Conservation (phyloP, 2,888 invertebrate genomes). For the Selenia dentaria region DNA sequence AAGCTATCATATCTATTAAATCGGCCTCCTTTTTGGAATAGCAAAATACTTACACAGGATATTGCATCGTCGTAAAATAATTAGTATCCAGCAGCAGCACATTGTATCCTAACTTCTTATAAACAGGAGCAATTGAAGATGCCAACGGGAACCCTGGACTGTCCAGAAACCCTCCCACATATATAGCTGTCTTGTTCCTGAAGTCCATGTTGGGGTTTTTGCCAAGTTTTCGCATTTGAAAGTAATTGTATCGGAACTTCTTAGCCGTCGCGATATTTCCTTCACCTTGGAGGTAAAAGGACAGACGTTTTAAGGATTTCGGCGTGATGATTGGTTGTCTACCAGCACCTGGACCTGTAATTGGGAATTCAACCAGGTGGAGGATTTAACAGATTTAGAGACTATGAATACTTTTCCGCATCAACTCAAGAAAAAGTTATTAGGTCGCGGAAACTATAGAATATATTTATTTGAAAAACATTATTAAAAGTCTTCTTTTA, state of each 20-base stretch:
- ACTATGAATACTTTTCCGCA: no score
- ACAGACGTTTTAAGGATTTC: constrained; percentile 51
- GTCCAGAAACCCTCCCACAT: constrained; percentile 61
- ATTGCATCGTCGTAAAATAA: constrained; percentile 54
- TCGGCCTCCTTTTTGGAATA: no score
- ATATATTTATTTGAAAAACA: no score
- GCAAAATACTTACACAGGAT: constrained; percentile 56
- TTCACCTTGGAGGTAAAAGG: constrained; percentile 44
- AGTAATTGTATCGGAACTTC: constrained; percentile 54
- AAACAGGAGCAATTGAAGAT: constrained; percentile 36
- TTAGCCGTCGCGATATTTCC: constrained; percentile 30
- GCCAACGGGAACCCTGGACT: constrained; percentile 48
- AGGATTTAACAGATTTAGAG: no score
- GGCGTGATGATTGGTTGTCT: constrained; percentile 51
- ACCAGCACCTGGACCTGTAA: constrained; percentile 60
- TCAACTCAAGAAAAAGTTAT: no score
- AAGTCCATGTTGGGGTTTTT: constrained; percentile 48
- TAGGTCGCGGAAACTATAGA: no score
- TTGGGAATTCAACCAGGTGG: not conserved
- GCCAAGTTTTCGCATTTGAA: constrained; percentile 39
- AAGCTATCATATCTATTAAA: no score
- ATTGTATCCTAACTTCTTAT: constrained; percentile 57
- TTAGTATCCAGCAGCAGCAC: constrained; percentile 54
- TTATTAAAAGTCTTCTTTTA: no score
- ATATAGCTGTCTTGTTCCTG: constrained; percentile 55